Evolutionary conservation across 2,113 vertebrate genomes (phyloP).

Genomic region (Dipodomys merriami): DNA sequence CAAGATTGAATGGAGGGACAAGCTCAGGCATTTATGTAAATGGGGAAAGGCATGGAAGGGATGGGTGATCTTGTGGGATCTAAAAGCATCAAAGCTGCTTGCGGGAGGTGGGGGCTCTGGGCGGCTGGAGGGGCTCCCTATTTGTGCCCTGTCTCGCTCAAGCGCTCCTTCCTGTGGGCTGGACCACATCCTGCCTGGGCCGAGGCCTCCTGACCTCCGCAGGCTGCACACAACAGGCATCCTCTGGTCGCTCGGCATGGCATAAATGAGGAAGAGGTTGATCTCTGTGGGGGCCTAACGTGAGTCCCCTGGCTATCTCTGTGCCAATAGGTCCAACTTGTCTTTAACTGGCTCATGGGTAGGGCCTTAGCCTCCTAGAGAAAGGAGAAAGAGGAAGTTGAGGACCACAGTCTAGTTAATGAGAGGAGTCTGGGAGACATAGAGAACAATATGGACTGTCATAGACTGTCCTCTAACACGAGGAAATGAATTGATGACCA

Average conservation of each 20-base stretch:
- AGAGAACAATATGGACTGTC: accelerated
- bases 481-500: background rate
- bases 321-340: background rate
- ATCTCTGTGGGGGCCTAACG: conserved; percentile 77
- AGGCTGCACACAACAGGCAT: conserved; percentile 71
- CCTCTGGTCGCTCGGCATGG: conserved; percentile 72
- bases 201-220: conserved; percentile 70
- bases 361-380: background rate
- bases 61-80: background rate
- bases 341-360: background rate
- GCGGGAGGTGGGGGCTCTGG: background rate
- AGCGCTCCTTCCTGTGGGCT: background rate
- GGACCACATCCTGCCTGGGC: conserved; percentile 58
- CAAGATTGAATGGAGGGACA: background rate
- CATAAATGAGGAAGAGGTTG: conserved; percentile 83
- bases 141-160: no score
- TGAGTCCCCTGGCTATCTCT: background rate
- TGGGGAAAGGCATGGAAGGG: background rate
- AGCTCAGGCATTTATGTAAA: background rate
- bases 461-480: background rate
- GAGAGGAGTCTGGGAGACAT: background rate
- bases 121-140: no score
- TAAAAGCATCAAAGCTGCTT: no score
- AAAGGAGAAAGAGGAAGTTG: background rate
- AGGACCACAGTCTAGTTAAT: background rate